These are phyloP conservation scores for Otolemur garnettii DNA, from an alignment of 2,113 vertebrate species.

Conservation along the genomic window DNA sequence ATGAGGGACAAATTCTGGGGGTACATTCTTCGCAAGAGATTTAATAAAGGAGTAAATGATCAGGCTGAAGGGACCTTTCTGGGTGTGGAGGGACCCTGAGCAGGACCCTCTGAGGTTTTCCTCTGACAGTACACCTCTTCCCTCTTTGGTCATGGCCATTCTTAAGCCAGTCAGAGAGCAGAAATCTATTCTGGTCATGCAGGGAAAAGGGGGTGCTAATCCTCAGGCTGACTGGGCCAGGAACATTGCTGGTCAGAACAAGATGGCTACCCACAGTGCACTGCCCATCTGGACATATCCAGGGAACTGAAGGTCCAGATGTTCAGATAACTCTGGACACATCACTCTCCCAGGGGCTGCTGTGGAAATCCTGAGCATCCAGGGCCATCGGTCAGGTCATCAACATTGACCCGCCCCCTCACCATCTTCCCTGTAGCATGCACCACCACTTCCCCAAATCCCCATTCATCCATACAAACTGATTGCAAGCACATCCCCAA, in stretches of 20 bases:
- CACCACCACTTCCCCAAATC: rapidly evolving
- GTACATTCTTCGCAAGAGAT: neutral
- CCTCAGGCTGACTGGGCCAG: neutral
- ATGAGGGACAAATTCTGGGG: neutral
- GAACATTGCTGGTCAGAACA: neutral
- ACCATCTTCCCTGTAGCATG: neutral
- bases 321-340: neutral
- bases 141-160: neutral
- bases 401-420: no score
- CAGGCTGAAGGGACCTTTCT: neutral
- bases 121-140: neutral
- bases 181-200: neutral
- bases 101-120: neutral
- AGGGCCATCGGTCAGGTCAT: neutral
- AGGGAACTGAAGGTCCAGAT: neutral
- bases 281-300: neutral
- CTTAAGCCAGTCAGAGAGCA: neutral
- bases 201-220: neutral
- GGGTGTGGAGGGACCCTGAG: neutral
- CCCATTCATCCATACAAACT: neutral
- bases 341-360: neutral
- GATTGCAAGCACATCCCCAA: neutral
- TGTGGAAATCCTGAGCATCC: neutral
- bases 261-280: neutral
- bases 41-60: neutral